Evolutionary conservation across 2,888 invertebrate species (phyloP).

Genomic region (Eudasyphora cyanicolor): DNA sequence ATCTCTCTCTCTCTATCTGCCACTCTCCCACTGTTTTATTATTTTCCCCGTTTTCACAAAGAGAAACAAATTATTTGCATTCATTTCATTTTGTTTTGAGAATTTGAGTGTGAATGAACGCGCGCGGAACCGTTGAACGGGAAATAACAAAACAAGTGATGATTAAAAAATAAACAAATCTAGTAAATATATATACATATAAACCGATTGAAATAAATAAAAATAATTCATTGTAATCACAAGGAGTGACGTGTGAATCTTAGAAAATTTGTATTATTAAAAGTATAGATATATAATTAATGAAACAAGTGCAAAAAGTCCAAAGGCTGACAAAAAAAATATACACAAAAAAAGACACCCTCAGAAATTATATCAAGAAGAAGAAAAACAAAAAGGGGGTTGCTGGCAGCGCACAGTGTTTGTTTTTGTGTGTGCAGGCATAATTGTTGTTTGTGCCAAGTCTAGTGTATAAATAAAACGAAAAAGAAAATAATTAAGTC

Average conservation of each 20-base stretch:
- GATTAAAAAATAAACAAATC: conserved; percentile 36
- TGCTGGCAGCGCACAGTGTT: conserved; percentile 25
- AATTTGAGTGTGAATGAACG: neutral
- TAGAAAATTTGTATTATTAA: neutral
- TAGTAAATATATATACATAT: neutral
- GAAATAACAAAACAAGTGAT: conserved; percentile 16
- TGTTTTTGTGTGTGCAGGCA: neutral
- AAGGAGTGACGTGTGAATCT: neutral
- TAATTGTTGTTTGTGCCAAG: neutral
- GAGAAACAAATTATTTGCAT: too few relatives aligned
- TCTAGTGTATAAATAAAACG: neutral
- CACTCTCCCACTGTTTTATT: too few relatives aligned
- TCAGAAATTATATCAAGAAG: neutral
- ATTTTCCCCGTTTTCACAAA: too few relatives aligned
- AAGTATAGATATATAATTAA: too few relatives aligned
- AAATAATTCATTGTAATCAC: too few relatives aligned
- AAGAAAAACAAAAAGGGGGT: conserved; percentile 49
- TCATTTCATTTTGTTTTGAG: too few relatives aligned
- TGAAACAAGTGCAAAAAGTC: conserved; percentile 37
- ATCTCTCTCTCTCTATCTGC: too few relatives aligned
- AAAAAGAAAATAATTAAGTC: conserved; percentile 47
- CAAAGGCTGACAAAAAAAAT: too few relatives aligned
- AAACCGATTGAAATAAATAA: conserved; percentile 20
- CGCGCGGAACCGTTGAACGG: neutral
- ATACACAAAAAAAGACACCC: conserved; percentile 43